Evolutionary conservation across 2,113 vertebrate genomes (phyloP), one percentile per base, ranked within the genome.

Genomic region (Sapayoa aenigma): DNA sequence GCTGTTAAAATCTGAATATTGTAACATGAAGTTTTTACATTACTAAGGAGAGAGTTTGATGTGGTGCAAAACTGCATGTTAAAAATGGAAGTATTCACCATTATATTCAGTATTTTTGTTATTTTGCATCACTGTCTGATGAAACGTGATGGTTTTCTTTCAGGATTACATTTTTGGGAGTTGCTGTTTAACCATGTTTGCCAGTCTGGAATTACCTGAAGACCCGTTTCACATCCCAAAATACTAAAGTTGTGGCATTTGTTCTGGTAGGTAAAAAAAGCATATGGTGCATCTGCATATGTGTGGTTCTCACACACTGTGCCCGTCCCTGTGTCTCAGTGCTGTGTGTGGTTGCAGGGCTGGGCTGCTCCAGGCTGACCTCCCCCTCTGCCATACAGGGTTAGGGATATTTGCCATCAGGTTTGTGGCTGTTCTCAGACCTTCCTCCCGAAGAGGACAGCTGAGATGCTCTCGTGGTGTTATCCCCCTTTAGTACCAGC

Each of bases 211-310:
- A 68, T 93, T 96, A 93, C 94, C 95, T 89, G 93, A 97, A 95
- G 94, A 91, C 31, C 68, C 95, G 88, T 86, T 95, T 94, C 94
- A 49, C 73, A 52, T 86, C 77, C 88, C 87, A 58, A 58, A 89
- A 47, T 84, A 86, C 95, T 96, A 83, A 97, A 95, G 71, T 90
- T 58, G 63, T 85, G 63, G 56, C 42, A 63, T 89, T 87, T 42
- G 46, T 82, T 95, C 95, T 81, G 97, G 97, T 95, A 94, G 96
- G 98, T 97, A 44, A 95, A 91, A 85, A 10, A 89, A 93, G 42
- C 23, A 3, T 65, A 2, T 12, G 35, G 55, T 79, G 46, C 14
- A 9, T 62, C 24, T 68, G 23, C 41, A 4, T 53, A 20, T 44
- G 46, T 80, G 79, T 58, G 56, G 11, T 14, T 91, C 53, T 83